Evolutionary conservation across 2,888 invertebrate genomes (phyloP).

Genomic region (Himalopsyche anomala): DNA sequence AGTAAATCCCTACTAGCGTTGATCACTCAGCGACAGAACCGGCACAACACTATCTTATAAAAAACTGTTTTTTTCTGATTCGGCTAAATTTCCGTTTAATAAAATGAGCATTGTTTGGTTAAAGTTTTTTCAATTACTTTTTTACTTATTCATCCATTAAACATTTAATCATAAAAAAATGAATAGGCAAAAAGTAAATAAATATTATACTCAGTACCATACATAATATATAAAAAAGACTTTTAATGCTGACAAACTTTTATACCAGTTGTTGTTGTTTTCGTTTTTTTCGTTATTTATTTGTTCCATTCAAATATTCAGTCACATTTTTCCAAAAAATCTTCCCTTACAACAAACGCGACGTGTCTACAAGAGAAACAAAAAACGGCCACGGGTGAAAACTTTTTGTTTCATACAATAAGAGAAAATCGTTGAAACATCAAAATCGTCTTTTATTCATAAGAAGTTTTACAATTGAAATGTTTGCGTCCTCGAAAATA

Average conservation of each 20-base stretch:
- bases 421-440: neutral
- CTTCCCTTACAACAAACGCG: conserved; percentile 3
- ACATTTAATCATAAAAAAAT: no score
- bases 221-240: neutral
- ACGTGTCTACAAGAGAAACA: neutral
- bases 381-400: neutral
- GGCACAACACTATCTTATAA: no score
- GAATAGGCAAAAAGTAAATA: no score
- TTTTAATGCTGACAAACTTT: neutral
- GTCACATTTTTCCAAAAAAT: neutral
- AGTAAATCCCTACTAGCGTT: no score
- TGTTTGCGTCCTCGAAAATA: neutral
- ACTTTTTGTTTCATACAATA: conserved; percentile 1
- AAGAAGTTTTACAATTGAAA: neutral
- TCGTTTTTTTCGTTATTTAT: conserved; percentile 24
- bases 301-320: conserved; percentile 16
- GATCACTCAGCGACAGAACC: no score
- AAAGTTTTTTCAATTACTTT: no score
- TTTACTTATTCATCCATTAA: no score
- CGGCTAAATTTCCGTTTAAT: no score
- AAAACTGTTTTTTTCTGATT: no score
- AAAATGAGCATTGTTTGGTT: no score
- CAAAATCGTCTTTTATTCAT: neutral
- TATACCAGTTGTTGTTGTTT: conserved; percentile 6
- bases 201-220: no score